Percentiles rank a stretch among this genome's conserved stretches.
phyloP scores from a whole-genome alignment of 2,113 vertebrate species.

The Microtus richardsoni region DNA sequence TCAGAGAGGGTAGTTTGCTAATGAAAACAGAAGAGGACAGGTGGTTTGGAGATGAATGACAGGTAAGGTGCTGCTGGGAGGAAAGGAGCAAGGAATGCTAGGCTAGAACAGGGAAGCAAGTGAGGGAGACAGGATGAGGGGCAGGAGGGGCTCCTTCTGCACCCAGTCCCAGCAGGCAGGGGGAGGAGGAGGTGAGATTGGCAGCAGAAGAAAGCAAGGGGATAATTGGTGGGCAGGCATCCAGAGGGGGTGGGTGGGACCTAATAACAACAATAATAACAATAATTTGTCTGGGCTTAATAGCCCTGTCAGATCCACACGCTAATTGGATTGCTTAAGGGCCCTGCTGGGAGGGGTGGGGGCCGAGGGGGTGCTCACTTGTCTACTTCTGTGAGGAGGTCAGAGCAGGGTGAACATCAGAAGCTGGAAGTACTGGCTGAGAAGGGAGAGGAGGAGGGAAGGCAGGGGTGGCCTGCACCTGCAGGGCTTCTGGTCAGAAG shows the following conservation, averaged over 20 bases:
- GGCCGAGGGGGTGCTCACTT: not conserved
- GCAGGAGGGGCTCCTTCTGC: not conserved
- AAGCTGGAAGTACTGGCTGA: not conserved
- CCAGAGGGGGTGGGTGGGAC: conserved; percentile 43
- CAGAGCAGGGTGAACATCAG: not conserved
- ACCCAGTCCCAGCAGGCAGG: no score
- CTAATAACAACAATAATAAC: conserved; percentile 72
- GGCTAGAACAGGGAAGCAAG: fast-evolving
- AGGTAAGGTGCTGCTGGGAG: not conserved
- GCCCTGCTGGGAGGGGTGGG: not conserved
- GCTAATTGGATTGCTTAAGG: conserved; percentile 54
- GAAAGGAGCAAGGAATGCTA: fast-evolving
- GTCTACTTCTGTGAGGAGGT: not conserved
- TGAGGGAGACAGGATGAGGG: not conserved
- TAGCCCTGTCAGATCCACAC: not conserved
- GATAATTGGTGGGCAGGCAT: conserved; percentile 55
- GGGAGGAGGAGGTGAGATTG: not conserved
- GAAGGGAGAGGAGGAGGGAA: not conserved
- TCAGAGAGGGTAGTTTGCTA: not conserved
- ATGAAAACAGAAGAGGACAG: not conserved
- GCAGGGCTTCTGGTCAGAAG: not conserved
- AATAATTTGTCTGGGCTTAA: conserved; percentile 68
- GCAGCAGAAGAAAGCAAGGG: conserved; percentile 68
- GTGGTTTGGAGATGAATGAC: not conserved
- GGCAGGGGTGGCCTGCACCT: no score